Percentiles rank a stretch among this genome's conserved stretches.
phyloP scores from a whole-genome alignment of 2,797 vertebrate genomes.

The Amphiprion clarkii region DNA sequence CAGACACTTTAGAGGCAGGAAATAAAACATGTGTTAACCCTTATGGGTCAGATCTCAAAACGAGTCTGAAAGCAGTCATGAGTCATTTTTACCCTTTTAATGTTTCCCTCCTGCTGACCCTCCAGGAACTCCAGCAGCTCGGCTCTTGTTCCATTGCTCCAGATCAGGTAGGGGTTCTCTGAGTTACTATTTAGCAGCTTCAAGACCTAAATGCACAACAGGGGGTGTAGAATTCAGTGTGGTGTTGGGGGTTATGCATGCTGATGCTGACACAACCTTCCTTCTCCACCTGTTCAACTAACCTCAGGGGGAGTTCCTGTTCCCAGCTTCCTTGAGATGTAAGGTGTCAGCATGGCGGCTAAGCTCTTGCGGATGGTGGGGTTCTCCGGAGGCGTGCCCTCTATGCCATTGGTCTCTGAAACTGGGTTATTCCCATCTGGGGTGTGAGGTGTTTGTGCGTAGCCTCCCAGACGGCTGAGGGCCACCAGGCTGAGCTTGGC shows the following conservation, averaged over 20 bases:
- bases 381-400: conserved; percentile 93
- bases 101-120: conserved; percentile 94
- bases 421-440: conserved; percentile 79
- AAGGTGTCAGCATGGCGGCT: conserved; percentile 95
- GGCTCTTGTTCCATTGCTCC: conserved; percentile 97
- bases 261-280: background rate
- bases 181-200: conserved; percentile 99
- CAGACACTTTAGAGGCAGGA: too few relatives aligned
- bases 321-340: conserved; percentile 92
- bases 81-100: conserved; percentile 89
- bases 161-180: conserved; percentile 97
- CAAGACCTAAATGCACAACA: conserved; percentile 86
- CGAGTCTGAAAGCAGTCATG: background rate
- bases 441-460: conserved; percentile 64
- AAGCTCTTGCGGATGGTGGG: conserved; percentile 94
- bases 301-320: conserved; percentile 90
- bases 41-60: background rate
- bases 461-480: conserved; percentile 94
- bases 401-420: conserved; percentile 87
- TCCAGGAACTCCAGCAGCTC: conserved; percentile 97
- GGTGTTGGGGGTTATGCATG: background rate
- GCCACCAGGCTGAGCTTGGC: conserved; percentile 94
- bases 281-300: conserved; percentile 23
- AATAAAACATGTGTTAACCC: too few relatives aligned
- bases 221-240: background rate